Conservation (phyloP, 2,113 vertebrate genomes). For the Sinocyclocheilus grahami region DNA sequence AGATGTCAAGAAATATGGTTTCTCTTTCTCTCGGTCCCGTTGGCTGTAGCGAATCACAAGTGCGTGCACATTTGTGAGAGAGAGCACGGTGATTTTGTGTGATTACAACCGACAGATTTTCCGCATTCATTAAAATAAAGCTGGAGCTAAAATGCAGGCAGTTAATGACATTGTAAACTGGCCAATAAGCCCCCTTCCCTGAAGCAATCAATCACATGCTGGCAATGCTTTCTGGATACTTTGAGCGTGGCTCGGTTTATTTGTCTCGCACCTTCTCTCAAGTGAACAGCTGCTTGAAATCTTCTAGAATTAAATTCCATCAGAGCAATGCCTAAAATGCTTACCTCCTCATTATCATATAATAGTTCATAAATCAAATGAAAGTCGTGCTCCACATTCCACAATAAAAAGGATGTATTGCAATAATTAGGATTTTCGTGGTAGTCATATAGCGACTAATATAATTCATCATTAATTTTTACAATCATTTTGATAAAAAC, state of each 20-base stretch:
- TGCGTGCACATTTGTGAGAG: slow-evolving; percentile 11
- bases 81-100: slow-evolving; percentile 50
- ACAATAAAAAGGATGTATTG: slow-evolving; percentile 32
- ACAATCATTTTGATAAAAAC: slow-evolving; percentile 47
- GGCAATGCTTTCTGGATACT: slow-evolving; percentile 56
- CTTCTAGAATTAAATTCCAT: slow-evolving; percentile 58
- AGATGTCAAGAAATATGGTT: slow-evolving; percentile 58
- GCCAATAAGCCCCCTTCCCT: slow-evolving; percentile 62
- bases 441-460: slow-evolving; percentile 34
- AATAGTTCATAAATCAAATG: slow-evolving; percentile 54
- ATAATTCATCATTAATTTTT: slow-evolving; percentile 37
- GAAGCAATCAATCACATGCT: slow-evolving; percentile 65
- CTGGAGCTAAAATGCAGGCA: slow-evolving; percentile 57
- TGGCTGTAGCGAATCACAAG: slow-evolving; percentile 37
- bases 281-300: slow-evolving; percentile 59
- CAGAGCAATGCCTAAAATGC: slow-evolving; percentile 57
- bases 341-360: slow-evolving; percentile 49
- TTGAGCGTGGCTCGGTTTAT: slow-evolving; percentile 56
- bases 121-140: slow-evolving; percentile 63
- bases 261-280: slow-evolving; percentile 55
- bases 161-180: slow-evolving; percentile 63
- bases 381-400: slow-evolving; percentile 40
- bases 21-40: slow-evolving; percentile 37
- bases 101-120: slow-evolving; percentile 66
- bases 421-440: slow-evolving; percentile 37